Percentiles rank a stretch among this genome's conserved stretches.
phyloP scores from a whole-genome alignment of 2,888 invertebrate genomes.

The Dorcus hopei region DNA sequence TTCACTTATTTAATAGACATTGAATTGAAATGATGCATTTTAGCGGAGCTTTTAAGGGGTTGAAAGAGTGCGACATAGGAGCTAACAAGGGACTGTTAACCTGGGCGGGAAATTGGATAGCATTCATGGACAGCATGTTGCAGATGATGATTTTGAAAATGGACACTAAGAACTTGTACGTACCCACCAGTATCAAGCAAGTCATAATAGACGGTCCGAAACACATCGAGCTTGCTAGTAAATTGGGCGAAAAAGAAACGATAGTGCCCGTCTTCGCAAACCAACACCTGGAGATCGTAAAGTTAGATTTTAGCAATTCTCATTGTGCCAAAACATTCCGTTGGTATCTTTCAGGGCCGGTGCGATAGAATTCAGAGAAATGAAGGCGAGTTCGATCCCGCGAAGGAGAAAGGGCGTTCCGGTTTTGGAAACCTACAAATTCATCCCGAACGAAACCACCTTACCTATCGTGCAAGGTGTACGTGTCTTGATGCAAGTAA shows the following conservation, averaged over 20 bases:
- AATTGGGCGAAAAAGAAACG: conserved; percentile 28
- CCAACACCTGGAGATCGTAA: conserved; percentile 38
- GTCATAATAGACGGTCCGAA: conserved; percentile 21
- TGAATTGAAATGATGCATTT: conserved; percentile 1
- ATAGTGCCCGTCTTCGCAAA: conserved; percentile 45
- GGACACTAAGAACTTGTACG: conserved; percentile 64
- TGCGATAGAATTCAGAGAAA: conserved; percentile 73
- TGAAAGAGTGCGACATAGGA: conserved; percentile 26
- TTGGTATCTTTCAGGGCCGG: conserved; percentile 55
- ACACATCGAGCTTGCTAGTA: conserved; percentile 22
- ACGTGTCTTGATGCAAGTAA: conserved; percentile 64
- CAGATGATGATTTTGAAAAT: conserved; percentile 72
- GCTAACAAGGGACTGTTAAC: conserved; percentile 52
- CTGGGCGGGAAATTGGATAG: conserved; percentile 84
- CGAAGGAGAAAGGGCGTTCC: conserved; percentile 68
- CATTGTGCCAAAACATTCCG: neutral
- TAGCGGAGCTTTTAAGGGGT: conserved; percentile 32
- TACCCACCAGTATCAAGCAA: conserved; percentile 55
- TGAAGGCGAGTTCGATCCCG: conserved; percentile 73
- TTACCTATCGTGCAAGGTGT: conserved; percentile 45
- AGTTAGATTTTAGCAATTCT: conserved; percentile 9
- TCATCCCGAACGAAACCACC: conserved; percentile 59
- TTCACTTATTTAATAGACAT: conserved; percentile 53
- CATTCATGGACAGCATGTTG: conserved; percentile 84
- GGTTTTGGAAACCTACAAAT: conserved; percentile 71